Conservation (phyloP, 92 coral and sea anemone species). For the Meandrina meandrites region DNA sequence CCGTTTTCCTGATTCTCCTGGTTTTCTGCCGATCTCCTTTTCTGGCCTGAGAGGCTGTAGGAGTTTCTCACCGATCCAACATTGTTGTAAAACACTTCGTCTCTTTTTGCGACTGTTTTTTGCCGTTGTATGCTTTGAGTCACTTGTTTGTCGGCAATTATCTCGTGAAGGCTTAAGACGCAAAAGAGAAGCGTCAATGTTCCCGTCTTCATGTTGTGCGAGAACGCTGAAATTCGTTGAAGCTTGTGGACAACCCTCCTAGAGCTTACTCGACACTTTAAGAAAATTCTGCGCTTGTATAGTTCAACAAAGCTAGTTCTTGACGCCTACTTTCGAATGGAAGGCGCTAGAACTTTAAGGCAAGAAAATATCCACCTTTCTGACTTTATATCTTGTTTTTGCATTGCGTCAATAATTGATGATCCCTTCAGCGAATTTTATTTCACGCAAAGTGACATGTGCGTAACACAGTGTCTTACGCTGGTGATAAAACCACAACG, state of each 20-base stretch:
- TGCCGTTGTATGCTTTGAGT: not conserved
- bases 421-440: constrained; percentile 29
- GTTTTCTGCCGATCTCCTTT: constrained; percentile 38
- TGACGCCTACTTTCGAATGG: not conserved
- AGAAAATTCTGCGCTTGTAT: not conserved
- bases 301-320: not conserved
- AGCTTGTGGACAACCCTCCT: not conserved
- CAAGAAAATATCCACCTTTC: not conserved
- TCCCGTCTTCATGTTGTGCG: not conserved
- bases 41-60: constrained; percentile 56
- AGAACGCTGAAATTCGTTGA: not conserved
- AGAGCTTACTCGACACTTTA: not conserved
- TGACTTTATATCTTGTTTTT: constrained; percentile 40
- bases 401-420: constrained; percentile 43
- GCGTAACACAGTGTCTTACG: constrained; percentile 36
- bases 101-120: constrained; percentile 41
- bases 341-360: constrained; percentile 15
- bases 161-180: not conserved
- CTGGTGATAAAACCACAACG: constrained; percentile 26
- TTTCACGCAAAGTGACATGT: constrained; percentile 47
- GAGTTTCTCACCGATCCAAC: constrained; percentile 49
- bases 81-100: constrained; percentile 38
- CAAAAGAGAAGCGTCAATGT: constrained; percentile 10
- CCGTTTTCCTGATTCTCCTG: constrained; percentile 46
- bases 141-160: constrained; percentile 13